A percentile compares a stretch with the other conserved stretches of the same genome.
Evolutionary conservation across 2,888 invertebrate genomes (phyloP).

Genomic region (Malacosoma neustria): DNA sequence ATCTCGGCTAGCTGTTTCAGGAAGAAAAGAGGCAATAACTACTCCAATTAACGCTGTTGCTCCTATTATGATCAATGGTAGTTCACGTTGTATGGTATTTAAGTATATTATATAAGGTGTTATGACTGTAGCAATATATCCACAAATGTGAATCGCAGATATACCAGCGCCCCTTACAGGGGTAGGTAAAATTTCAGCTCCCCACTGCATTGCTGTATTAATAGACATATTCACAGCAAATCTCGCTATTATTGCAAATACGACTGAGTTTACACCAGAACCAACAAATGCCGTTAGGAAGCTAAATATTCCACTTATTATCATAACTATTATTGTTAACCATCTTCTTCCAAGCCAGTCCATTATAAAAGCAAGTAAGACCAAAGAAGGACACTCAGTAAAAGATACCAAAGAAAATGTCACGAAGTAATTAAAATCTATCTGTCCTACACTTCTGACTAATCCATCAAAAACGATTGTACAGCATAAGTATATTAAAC

Average conservation of each 20-base stretch:
- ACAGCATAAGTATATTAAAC: slow-evolving; percentile 37
- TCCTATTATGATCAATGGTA: slow-evolving; percentile 40
- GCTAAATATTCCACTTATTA: slow-evolving; percentile 28
- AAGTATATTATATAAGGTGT: slow-evolving; percentile 49
- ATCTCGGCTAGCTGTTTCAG: slow-evolving; percentile 47
- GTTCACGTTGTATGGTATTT: slow-evolving; percentile 31
- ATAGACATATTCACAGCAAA: slow-evolving; percentile 40
- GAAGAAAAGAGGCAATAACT: slow-evolving; percentile 30
- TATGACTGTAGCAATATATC: slow-evolving; percentile 34
- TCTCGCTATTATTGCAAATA: slow-evolving; percentile 38
- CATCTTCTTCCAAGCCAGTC: slow-evolving; percentile 43
- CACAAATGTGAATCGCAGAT: slow-evolving; percentile 37
- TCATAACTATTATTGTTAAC: slow-evolving; percentile 30
- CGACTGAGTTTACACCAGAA: slow-evolving; percentile 28
- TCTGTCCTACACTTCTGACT: slow-evolving; percentile 33
- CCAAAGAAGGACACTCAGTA: slow-evolving; percentile 41
- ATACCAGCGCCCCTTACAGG: slow-evolving; percentile 39
- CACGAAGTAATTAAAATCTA: slow-evolving; percentile 41
- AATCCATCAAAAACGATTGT: slow-evolving; percentile 37
- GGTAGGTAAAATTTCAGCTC: slow-evolving; percentile 40
- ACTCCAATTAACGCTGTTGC: slow-evolving; percentile 25
- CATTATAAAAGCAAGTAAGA: slow-evolving; percentile 36
- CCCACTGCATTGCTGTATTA: slow-evolving; percentile 37
- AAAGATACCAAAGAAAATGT: slow-evolving; percentile 42
- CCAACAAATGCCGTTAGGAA: slow-evolving; percentile 29